Conservation (phyloP, 1,140 invertebrate species). For the Pinna nobilis region DNA sequence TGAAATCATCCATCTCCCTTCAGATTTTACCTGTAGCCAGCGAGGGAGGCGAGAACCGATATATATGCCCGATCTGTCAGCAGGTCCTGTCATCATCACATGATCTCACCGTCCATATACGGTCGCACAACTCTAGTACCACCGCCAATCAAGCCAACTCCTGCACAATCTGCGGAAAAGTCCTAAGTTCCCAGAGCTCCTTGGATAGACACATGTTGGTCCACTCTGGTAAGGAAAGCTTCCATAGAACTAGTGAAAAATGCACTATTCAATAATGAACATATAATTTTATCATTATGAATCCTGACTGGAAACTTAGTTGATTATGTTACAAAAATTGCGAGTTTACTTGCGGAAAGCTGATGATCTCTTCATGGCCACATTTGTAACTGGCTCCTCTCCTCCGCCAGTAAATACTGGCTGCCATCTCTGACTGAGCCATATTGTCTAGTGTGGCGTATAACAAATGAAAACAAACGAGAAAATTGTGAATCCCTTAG, state of each 20-base stretch:
- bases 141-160: slow-evolving; percentile 66
- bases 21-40: slow-evolving; percentile 69
- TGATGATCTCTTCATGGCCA: no score
- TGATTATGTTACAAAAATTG: no score
- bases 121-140: slow-evolving; percentile 71
- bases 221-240: slow-evolving; percentile 66
- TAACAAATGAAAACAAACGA: no score
- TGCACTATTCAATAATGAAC: not conserved
- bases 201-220: slow-evolving; percentile 74
- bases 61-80: slow-evolving; percentile 82
- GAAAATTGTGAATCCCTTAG: no score
- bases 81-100: slow-evolving; percentile 79
- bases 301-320: no score
- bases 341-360: no score
- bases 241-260: not conserved
- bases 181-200: slow-evolving; percentile 85
- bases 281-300: no score
- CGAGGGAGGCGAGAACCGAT: slow-evolving; percentile 70
- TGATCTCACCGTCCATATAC: slow-evolving; percentile 83
- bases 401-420: no score
- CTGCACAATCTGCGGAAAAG: slow-evolving; percentile 77
- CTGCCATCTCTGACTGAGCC: no score
- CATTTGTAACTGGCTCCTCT: no score
- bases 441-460: no score
- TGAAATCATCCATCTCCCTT: no score